Percentiles rank a stretch among this genome's conserved stretches.
These are phyloP conservation scores for Sphenopsis melanotis DNA, from an alignment of 2,797 vertebrate genomes.

Conservation along the genomic window DNA sequence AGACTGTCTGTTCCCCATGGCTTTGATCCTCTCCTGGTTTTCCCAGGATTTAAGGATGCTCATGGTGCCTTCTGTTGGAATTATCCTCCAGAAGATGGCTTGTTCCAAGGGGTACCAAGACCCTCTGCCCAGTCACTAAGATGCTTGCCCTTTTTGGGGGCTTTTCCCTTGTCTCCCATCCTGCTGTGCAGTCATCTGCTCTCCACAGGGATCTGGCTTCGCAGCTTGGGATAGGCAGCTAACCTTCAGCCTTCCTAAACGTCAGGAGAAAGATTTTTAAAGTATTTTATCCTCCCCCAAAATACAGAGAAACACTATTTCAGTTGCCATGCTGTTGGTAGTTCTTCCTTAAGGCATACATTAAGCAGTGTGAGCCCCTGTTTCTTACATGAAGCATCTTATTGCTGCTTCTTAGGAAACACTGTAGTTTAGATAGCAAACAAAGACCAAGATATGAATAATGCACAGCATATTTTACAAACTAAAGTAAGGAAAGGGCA, in stretches of 20 bases:
- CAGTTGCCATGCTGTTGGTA: background rate
- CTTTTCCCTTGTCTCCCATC: background rate
- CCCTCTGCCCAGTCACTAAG: background rate
- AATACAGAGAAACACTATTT: background rate
- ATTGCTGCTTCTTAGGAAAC: background rate
- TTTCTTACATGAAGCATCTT: background rate
- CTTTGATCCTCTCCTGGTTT: background rate
- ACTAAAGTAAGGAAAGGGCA: background rate
- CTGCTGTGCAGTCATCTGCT: background rate
- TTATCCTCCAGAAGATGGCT: background rate
- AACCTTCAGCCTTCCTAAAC: background rate
- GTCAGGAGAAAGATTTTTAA: background rate
- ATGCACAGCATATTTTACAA: background rate
- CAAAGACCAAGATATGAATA: background rate
- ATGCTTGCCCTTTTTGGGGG: background rate
- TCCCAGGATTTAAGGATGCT: background rate
- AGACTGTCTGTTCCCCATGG: background rate
- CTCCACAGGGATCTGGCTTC: background rate
- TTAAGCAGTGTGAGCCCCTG: background rate
- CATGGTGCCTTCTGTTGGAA: background rate
- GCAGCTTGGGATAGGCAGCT: background rate
- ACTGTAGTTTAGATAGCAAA: background rate
- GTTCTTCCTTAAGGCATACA: background rate
- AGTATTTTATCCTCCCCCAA: background rate
- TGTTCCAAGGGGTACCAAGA: background rate